Base-by-base conservation (phyloP, 2,797 vertebrate genomes). In the Gymnoscopelus braueri region DNA sequence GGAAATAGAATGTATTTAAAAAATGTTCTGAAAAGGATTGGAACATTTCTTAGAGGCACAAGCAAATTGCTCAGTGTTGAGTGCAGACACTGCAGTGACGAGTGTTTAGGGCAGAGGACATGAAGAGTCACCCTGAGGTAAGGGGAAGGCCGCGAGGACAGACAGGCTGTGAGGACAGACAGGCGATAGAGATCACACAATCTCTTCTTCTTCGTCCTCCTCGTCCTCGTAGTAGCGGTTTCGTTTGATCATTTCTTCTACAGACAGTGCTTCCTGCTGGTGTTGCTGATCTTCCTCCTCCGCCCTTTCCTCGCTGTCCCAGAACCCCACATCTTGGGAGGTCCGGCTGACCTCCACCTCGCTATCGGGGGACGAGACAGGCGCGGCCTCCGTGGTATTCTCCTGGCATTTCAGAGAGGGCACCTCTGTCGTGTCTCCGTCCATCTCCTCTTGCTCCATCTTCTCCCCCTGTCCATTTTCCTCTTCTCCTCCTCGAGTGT, bases 181-280 rank as follows among this genome's bases (percentile, higher is more conserved):
- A 32, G 52, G 12, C 26, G 3, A 14, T 14, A 48, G 61, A 4
- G 13, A 68, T 77, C 66, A 89, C 11, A 72, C 81, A 0, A 91
- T 93, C 66, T 95, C 94, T 0, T 94, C 94, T 0, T 94, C 89
- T 7, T 95, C 94, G 0, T 95, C 94, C 0, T 95, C 94, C 0
- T 96, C 94, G 0, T 94, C 92, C 53, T 95, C 96, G 2, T 97
- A 97, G 91, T 92, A 93, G 68, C 97, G 92, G 91, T 99, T 99
- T 79, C 91, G 94, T 87, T 98, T 98, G 92, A 99, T 99, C 90
- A 96, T 94, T 1, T 98, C 98, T 87, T 99, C 98, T 83, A 98
- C 95, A 0, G 94, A 94, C 0, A 96, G 88, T 35, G 82, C 94
- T 72, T 95, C 90, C 71, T 92, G 91, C 74, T 93, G 76, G 60